Percentiles rank a stretch among this genome's conserved stretches.
Conservation (phyloP, 2,113 vertebrate genomes). For the Pollimyrus isidori region DNA sequence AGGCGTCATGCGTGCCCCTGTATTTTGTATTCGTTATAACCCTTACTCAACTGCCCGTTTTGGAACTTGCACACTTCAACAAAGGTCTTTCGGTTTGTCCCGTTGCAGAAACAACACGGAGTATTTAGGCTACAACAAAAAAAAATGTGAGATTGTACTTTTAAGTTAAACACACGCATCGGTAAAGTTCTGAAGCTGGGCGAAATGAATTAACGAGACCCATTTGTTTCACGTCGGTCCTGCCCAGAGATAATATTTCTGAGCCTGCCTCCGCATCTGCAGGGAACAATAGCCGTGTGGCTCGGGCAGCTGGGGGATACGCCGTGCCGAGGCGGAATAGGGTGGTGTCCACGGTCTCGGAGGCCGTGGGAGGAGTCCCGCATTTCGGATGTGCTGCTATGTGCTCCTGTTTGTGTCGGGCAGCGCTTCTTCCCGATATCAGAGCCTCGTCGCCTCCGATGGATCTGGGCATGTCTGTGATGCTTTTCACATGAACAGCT, state of each 20-base stretch:
- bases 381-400: conserved; percentile 51
- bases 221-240: neutral
- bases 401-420: conserved; percentile 36
- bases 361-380: conserved; percentile 52
- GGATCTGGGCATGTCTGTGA: conserved; percentile 32
- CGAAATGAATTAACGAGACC: neutral
- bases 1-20: neutral
- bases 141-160: neutral
- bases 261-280: neutral
- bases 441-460: conserved; percentile 40
- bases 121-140: neutral
- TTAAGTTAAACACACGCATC: neutral
- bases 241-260: neutral
- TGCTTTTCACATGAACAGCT: conserved; percentile 36
- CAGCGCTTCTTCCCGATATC: conserved; percentile 40
- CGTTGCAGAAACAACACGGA: neutral
- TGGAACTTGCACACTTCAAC: neutral
- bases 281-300: neutral
- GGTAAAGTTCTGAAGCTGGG: neutral
- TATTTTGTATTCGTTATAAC: neutral
- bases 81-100: neutral
- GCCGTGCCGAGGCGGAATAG: conserved; percentile 21
- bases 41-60: neutral
- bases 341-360: conserved; percentile 30
- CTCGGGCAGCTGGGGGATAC: neutral